Evolutionary conservation across 2,797 vertebrate genomes (phyloP).

Genomic region (Salarias fasciatus): DNA sequence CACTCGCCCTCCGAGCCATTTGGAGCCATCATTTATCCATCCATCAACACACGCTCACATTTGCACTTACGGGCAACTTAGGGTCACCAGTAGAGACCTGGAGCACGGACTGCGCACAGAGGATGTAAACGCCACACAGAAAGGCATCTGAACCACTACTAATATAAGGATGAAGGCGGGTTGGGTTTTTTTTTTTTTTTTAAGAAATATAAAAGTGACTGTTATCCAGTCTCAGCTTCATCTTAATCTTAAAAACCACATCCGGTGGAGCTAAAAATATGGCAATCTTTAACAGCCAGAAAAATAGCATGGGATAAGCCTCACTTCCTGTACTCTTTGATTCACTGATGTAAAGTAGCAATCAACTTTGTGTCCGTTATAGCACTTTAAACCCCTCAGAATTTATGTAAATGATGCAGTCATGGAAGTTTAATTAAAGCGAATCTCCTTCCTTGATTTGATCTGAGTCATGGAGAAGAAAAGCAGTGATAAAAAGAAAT

Average conservation of each 20-base stretch:
- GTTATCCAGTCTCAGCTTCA: not conserved
- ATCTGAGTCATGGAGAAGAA: slow-evolving; percentile 8
- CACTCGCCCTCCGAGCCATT: too few relatives aligned
- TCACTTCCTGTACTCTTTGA: not conserved
- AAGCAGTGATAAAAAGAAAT: slow-evolving; percentile 1
- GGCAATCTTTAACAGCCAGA: not conserved
- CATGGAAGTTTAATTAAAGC: slow-evolving; percentile 16
- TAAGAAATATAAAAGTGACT: too few relatives aligned
- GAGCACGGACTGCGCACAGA: too few relatives aligned
- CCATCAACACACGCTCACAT: too few relatives aligned
- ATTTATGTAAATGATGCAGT: slow-evolving; percentile 12
- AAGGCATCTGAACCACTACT: too few relatives aligned
- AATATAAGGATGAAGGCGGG: too few relatives aligned
- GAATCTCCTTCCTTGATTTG: slow-evolving; percentile 1
- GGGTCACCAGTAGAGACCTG: too few relatives aligned
- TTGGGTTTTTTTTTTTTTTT: too few relatives aligned
- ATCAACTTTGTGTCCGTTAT: slow-evolving; percentile 6
- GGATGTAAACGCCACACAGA: too few relatives aligned
- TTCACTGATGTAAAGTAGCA: slow-evolving; percentile 13
- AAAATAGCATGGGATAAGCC: not conserved
- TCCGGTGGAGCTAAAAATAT: not conserved
- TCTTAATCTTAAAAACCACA: slow-evolving; percentile 2
- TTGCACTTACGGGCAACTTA: too few relatives aligned
- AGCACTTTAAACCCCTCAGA: slow-evolving; percentile 3
- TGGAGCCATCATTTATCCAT: too few relatives aligned